Evolutionary conservation across 2,888 invertebrate genomes (phyloP).

Genomic region (Pyrgus malvae): DNA sequence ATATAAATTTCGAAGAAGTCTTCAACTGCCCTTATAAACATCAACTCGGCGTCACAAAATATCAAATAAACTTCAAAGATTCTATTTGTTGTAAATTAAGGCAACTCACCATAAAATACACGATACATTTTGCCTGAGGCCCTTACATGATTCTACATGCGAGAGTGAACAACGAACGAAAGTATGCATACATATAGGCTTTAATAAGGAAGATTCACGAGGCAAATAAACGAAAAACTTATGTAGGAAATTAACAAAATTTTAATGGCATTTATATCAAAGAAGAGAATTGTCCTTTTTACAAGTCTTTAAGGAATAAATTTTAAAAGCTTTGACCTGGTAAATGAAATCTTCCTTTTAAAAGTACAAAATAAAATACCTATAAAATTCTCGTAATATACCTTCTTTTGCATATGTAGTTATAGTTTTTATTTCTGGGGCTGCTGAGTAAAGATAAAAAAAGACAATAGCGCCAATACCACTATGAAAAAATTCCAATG

Average conservation of each 20-base stretch:
- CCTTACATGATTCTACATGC: conserved; percentile 16
- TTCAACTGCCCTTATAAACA: not conserved
- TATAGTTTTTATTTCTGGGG: too few relatives aligned
- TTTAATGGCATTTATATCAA: not conserved
- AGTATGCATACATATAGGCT: conserved; percentile 18
- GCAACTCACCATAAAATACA: conserved; percentile 19
- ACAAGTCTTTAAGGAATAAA: too few relatives aligned
- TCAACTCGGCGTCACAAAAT: conserved; percentile 11
- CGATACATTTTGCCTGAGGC: conserved; percentile 27
- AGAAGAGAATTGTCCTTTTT: too few relatives aligned
- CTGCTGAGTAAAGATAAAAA: too few relatives aligned
- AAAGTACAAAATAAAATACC: too few relatives aligned
- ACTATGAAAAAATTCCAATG: too few relatives aligned
- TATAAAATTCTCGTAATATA: too few relatives aligned
- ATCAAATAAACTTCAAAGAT: conserved; percentile 29
- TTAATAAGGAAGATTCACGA: conserved; percentile 3
- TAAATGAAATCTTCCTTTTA: too few relatives aligned
- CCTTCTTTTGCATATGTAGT: too few relatives aligned
- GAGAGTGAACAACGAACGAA: conserved; percentile 17
- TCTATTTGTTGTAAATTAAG: conserved; percentile 29
- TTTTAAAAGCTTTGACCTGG: too few relatives aligned
- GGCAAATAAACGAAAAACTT: not conserved
- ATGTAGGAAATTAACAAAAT: not conserved
- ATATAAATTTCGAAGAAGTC: too few relatives aligned
- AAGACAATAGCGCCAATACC: too few relatives aligned